These are phyloP conservation scores for Sympetrum striolatum DNA, from an alignment of 2,888 invertebrate species.

Conservation along the genomic window DNA sequence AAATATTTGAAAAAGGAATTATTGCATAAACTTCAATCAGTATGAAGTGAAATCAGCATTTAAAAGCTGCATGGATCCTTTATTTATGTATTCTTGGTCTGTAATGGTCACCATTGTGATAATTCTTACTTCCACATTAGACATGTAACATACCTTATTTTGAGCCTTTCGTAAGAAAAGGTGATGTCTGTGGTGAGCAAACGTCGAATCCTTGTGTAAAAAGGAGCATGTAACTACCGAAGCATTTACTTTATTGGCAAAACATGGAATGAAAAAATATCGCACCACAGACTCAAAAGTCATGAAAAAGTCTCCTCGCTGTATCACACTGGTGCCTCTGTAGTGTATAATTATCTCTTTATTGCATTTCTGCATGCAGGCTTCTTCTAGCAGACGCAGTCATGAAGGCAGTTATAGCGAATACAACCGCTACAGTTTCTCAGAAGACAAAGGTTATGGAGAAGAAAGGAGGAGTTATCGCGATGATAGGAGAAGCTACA, in stretches of 20 bases:
- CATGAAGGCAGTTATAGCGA: constrained; percentile 50
- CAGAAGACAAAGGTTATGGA: constrained; percentile 50
- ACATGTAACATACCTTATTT: constrained; percentile 6
- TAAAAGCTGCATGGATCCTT: constrained; percentile 5
- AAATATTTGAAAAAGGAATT: constrained; percentile 10
- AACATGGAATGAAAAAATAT: not conserved
- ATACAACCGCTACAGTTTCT: constrained; percentile 50
- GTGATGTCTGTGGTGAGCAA: not conserved
- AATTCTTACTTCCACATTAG: constrained; percentile 18
- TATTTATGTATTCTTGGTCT: constrained; percentile 11
- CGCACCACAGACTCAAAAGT: not conserved
- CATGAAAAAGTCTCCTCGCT: not conserved
- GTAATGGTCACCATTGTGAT: constrained; percentile 4
- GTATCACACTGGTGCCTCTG: constrained; percentile 27
- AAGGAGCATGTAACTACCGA: constrained; percentile 24
- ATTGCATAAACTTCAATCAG: constrained; percentile 5
- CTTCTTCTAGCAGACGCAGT: constrained; percentile 51
- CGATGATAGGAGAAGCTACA: constrained; percentile 49
- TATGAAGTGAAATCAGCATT: constrained; percentile 17
- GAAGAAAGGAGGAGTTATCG: constrained; percentile 50
- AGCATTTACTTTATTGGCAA: constrained; percentile 33
- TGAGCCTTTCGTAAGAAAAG: constrained; percentile 1
- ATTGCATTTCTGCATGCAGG: constrained; percentile 48
- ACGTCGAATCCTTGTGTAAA: constrained; percentile 1
- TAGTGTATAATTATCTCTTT: constrained; percentile 44